Evolutionary conservation across 2,888 invertebrate species (phyloP), one percentile per base, ranked within the genome.

Genomic region (Epirrhoe tristata): DNA sequence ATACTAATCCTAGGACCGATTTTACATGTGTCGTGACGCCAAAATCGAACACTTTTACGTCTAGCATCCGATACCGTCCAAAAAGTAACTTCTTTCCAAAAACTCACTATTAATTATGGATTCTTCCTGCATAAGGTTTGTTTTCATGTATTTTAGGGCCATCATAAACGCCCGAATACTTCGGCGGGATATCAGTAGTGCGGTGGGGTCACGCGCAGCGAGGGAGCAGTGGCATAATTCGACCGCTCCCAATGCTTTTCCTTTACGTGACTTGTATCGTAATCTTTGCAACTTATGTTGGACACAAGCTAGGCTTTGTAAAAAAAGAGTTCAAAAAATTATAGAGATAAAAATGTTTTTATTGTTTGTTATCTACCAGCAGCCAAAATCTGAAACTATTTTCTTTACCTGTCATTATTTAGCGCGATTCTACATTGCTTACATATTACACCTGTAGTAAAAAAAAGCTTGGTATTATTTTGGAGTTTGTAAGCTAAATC

Each of bases 201-300:
- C 61, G 70, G 54, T 69, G 71, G 66, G 76, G 81, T 82, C 80
- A 81, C 82, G 83, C 78, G 81, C 39, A 67, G 67, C 72, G 70
- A 71, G 56, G 74, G 69, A 79, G 72, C 74, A 69, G 70, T 59
- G 70, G 81, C 76, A 76, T 81, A 81, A 82, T 83, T 82, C 72
- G 75, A 72, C 74, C 73, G 71, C 77, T 76, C 80, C 64, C 73
- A 74, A 76, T 78, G 78, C 77, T 80, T 79, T 74, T 50, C 63
- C 63, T 71, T 74, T 76, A 86, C 86, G 86, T 85, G 85, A 85
- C 82, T 78, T 80, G 83, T 81, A 77, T 84, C 62, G 65, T 72
- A 81, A 86, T 77, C 71, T 66, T 69, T 43, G 67, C 66, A 71
- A 73, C 76, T 69, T 84, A 77, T 81, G 79, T 80, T 74, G 77